These are phyloP conservation scores for Scortum barcoo DNA, from an alignment of 2,113 vertebrate genomes.

Conservation along the genomic window DNA sequence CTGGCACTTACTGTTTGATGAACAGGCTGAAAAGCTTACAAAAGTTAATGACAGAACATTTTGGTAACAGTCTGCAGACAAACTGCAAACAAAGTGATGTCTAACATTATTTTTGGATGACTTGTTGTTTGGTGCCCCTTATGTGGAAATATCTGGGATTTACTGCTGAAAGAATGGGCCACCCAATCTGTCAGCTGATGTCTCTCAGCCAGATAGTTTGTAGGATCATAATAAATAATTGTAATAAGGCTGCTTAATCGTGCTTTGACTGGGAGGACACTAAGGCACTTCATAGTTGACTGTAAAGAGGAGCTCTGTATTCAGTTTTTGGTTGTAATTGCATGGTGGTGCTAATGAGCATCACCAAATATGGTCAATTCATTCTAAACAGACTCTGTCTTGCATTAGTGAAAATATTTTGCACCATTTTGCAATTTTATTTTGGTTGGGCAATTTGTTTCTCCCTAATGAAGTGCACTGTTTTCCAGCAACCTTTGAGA, in stretches of 20 bases:
- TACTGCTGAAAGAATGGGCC: neutral
- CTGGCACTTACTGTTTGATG: too few relatives aligned
- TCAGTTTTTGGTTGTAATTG: neutral
- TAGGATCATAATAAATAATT: neutral
- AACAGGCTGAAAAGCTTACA: neutral
- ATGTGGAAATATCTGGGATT: neutral
- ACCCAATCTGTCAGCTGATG: neutral
- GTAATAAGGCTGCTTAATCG: too few relatives aligned
- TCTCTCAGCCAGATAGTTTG: neutral
- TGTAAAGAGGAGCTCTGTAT: neutral
- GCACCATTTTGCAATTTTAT: neutral
- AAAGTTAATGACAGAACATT: neutral
- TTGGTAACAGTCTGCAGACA: neutral
- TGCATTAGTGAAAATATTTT: neutral
- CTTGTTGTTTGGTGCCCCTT: neutral
- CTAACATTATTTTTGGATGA: neutral
- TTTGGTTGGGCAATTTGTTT: neutral
- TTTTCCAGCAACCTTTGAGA: constrained; percentile 1
- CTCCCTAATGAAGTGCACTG: neutral
- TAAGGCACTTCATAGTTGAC: too few relatives aligned
- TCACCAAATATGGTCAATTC: neutral
- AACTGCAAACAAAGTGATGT: neutral
- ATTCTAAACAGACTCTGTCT: neutral
- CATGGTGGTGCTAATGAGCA: neutral
- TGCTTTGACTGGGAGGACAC: neutral